Conservation (phyloP, 1,140 invertebrate species). For the Brachionus paranguensis region DNA sequence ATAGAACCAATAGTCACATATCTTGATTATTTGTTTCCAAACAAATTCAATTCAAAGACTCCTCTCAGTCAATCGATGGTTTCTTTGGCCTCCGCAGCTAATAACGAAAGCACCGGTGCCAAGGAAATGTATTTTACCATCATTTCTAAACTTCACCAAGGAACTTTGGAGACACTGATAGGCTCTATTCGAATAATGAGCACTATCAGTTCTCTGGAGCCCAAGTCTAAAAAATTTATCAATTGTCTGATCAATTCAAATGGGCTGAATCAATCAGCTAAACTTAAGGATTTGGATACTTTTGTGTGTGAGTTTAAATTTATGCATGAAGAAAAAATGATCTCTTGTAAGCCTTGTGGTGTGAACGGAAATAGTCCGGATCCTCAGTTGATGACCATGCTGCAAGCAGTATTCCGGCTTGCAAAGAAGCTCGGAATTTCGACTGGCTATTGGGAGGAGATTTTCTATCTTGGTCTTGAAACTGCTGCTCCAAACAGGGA, state of each 20-base stretch:
- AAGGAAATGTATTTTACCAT: slow-evolving; percentile 23
- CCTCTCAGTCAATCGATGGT: neutral
- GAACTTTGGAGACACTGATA: neutral
- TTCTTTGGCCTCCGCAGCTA: neutral
- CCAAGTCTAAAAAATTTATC: slow-evolving; percentile 2
- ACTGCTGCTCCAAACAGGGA: neutral
- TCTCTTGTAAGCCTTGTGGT: slow-evolving; percentile 36
- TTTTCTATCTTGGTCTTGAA: slow-evolving; percentile 6
- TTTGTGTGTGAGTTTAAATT: slow-evolving; percentile 34
- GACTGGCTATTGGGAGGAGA: slow-evolving; percentile 37
- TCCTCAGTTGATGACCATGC: neutral
- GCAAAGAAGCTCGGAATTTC: slow-evolving; percentile 15
- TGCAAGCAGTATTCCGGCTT: neutral
- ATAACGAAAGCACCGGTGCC: neutral
- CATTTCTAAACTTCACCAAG: slow-evolving; percentile 26
- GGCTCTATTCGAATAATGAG: slow-evolving; percentile 15
- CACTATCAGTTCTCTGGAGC: neutral
- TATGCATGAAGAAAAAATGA: slow-evolving; percentile 28
- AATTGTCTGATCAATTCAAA: neutral
- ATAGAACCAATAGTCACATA: slow-evolving; percentile 41
- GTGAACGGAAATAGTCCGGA: neutral
- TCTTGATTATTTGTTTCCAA: neutral
- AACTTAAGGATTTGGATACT: neutral
- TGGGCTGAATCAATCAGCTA: neutral
- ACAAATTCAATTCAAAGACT: neutral